Percentiles rank a stretch among this genome's conserved stretches.
phyloP scores from a whole-genome alignment of 2,888 invertebrate species.

The Cantharis nigra region DNA sequence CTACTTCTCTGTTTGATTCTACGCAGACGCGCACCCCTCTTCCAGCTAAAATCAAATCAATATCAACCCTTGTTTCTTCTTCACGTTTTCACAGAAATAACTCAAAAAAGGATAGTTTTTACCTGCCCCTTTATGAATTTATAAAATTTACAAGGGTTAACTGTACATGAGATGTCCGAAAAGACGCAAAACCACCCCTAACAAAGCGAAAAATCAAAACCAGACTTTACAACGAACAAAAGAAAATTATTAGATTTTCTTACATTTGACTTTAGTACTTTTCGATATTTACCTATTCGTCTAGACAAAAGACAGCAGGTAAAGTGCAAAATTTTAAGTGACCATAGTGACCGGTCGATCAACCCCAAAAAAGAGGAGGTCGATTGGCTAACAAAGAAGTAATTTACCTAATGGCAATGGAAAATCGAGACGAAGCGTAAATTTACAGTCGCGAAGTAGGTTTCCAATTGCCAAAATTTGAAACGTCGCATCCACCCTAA shows the following conservation, averaged over 20 bases:
- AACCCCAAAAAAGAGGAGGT: too few relatives aligned
- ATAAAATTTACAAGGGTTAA: neutral
- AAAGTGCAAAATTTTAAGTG: neutral
- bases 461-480: neutral
- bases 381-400: neutral
- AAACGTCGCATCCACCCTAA: neutral
- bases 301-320: neutral
- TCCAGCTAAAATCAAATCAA: slow-evolving; percentile 15
- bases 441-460: neutral
- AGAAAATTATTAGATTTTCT: too few relatives aligned
- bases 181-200: neutral
- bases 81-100: neutral
- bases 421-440: neutral
- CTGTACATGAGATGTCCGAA: neutral
- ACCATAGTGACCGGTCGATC: too few relatives aligned
- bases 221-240: too few relatives aligned
- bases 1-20: slow-evolving; percentile 2
- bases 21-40: slow-evolving; percentile 20
- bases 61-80: slow-evolving; percentile 11
- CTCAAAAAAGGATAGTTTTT: neutral
- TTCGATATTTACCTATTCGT: neutral
- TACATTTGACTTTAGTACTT: too few relatives aligned
- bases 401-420: neutral
- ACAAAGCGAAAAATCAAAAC: too few relatives aligned
- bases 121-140: neutral